phyloP scores from a whole-genome alignment of 2,888 invertebrate species.

The Drosophila atripex region DNA sequence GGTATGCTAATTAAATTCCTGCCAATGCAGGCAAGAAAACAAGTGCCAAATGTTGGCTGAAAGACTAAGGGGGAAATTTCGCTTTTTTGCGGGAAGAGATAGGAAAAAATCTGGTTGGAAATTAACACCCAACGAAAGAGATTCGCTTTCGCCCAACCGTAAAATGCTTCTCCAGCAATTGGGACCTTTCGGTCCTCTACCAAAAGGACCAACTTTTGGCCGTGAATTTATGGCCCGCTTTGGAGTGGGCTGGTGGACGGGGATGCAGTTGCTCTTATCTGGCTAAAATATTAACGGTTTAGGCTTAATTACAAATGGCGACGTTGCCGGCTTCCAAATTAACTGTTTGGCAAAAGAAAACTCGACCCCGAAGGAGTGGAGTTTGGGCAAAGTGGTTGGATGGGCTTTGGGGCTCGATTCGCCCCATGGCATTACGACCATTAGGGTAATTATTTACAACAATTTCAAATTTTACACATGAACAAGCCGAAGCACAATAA shows the following conservation, averaged over 20 bases:
- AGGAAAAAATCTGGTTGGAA: constrained; percentile 57
- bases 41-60: constrained; percentile 8
- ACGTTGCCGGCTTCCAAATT: constrained; percentile 67
- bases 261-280: constrained; percentile 66
- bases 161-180: constrained; percentile 67
- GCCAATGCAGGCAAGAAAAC: constrained; percentile 58
- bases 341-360: constrained; percentile 48
- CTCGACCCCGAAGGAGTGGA: constrained; percentile 4
- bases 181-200: constrained; percentile 22
- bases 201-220: constrained; percentile 60
- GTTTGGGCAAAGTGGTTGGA: constrained; percentile 43
- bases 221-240: constrained; percentile 49
- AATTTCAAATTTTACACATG: constrained; percentile 79
- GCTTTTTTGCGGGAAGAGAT: constrained; percentile 43
- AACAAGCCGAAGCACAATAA: constrained; percentile 67
- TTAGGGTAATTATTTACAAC: constrained; percentile 81
- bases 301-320: constrained; percentile 79
- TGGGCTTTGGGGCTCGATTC: background rate
- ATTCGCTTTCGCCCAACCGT: constrained; percentile 61
- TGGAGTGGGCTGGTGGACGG: constrained; percentile 12
- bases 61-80: constrained; percentile 34
- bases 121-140: constrained; percentile 67
- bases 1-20: constrained; percentile 73
- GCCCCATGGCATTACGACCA: constrained; percentile 45
- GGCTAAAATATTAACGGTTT: constrained; percentile 78